Percentiles rank a stretch among this genome's conserved stretches.
Evolutionary conservation across 1,140 invertebrate genomes (phyloP).

Genomic region (Leguminivora glycinivorella): DNA sequence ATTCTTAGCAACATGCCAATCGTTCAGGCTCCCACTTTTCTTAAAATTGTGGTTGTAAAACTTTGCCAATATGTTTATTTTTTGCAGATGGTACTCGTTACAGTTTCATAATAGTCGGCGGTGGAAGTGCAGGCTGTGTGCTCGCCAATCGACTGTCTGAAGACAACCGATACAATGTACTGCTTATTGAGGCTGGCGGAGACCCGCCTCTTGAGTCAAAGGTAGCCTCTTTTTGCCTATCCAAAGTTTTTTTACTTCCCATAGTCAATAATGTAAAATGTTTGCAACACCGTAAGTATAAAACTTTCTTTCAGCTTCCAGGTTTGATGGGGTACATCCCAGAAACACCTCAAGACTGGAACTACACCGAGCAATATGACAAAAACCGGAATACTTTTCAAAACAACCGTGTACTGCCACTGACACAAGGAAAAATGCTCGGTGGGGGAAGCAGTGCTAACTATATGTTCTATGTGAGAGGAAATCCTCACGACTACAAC

Average conservation of each 20-base stretch:
- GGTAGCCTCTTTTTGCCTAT: constrained; percentile 31
- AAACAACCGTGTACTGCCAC: constrained; percentile 80
- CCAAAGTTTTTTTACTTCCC: too few relatives aligned
- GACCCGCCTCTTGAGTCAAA: constrained; percentile 43
- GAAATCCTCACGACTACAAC: constrained; percentile 79
- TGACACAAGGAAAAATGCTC: constrained; percentile 83
- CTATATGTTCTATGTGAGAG: constrained; percentile 86
- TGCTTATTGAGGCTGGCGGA: constrained; percentile 74
- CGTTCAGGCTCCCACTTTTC: not conserved
- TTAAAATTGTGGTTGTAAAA: not conserved
- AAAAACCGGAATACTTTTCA: constrained; percentile 80
- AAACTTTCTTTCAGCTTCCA: constrained; percentile 31
- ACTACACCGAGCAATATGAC: constrained; percentile 84
- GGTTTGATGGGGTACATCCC: constrained; percentile 29
- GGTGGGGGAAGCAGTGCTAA: constrained; percentile 87
- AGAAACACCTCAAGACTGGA: constrained; percentile 79
- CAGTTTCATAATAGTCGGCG: constrained; percentile 46
- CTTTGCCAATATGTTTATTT: not conserved
- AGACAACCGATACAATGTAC: constrained; percentile 55
- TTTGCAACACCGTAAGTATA: too few relatives aligned
- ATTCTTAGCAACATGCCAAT: too few relatives aligned
- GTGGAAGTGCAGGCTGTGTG: constrained; percentile 78
- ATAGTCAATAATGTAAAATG: too few relatives aligned
- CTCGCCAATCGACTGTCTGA: constrained; percentile 79
- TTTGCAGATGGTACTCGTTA: constrained; percentile 34